A percentile compares a stretch with the other conserved stretches of the same genome.
Evolutionary conservation across 2,113 vertebrate species (phyloP).

Genomic region (Polypterus bichir): DNA sequence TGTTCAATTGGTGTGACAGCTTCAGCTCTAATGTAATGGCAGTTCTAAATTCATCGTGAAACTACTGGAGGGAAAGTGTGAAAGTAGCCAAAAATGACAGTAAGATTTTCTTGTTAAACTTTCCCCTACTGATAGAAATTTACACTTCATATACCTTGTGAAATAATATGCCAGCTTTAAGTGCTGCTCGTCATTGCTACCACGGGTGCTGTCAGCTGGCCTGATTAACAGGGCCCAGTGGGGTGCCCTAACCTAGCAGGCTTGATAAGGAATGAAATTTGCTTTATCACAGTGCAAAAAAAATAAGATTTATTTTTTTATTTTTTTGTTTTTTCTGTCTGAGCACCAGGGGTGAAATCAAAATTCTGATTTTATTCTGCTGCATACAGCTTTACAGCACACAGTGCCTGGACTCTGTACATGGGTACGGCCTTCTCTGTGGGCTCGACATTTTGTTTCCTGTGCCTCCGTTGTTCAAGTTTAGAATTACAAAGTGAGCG

Average conservation of each 20-base stretch:
- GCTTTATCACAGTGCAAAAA: not conserved
- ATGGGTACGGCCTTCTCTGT: no score
- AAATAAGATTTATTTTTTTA: no score
- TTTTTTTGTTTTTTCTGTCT: not conserved
- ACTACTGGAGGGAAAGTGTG: constrained; percentile 5
- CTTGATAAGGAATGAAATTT: not conserved
- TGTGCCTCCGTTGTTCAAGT: no score
- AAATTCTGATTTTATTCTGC: no score
- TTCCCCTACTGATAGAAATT: constrained; percentile 17
- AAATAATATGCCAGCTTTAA: constrained; percentile 6
- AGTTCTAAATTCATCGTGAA: constrained; percentile 14
- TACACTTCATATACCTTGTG: constrained; percentile 12
- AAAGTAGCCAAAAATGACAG: constrained; percentile 14
- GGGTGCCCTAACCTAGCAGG: not conserved
- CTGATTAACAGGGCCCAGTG: not conserved
- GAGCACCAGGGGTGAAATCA: not conserved
- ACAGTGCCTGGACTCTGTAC: no score
- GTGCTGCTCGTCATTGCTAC: not conserved
- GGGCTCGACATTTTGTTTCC: no score
- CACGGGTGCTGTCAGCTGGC: not conserved
- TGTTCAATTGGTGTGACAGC: constrained; percentile 28
- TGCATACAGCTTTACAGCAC: no score
- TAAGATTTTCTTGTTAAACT: constrained; percentile 19
- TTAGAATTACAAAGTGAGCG: no score
- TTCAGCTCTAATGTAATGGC: constrained; percentile 25